Conservation (phyloP, 2,888 invertebrate species). For the Tetranychus truncatus region DNA sequence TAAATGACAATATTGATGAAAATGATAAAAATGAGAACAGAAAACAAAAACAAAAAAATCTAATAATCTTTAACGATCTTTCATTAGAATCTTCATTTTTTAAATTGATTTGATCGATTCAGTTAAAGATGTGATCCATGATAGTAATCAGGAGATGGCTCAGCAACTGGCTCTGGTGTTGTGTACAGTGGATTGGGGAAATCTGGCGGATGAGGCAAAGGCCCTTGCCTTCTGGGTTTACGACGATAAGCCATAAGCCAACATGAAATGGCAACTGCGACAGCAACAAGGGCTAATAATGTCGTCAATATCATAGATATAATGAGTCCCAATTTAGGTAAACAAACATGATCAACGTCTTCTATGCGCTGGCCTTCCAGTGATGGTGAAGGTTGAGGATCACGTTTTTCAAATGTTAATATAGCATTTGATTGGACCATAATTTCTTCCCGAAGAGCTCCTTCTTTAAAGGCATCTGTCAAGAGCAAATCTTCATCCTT, state of each 20-base stretch:
- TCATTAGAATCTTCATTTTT: background rate
- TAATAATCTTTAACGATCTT: too few species aligned
- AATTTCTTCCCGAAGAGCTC: slow-evolving; percentile 75
- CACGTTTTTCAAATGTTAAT: slow-evolving; percentile 55
- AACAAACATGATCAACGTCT: slow-evolving; percentile 59
- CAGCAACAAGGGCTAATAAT: slow-evolving; percentile 70
- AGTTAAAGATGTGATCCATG: background rate
- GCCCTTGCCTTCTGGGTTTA: slow-evolving; percentile 59
- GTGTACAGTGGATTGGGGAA: slow-evolving; percentile 84
- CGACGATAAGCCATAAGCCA: slow-evolving; percentile 85
- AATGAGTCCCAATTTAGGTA: slow-evolving; percentile 77
- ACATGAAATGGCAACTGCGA: slow-evolving; percentile 81
- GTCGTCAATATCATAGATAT: slow-evolving; percentile 80
- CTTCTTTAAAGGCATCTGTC: slow-evolving; percentile 44
- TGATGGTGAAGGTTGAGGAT: slow-evolving; percentile 42
- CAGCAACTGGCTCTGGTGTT: slow-evolving; percentile 56
- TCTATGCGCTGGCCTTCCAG: slow-evolving; percentile 45
- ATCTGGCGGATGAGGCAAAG: slow-evolving; percentile 80
- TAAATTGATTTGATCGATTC: background rate
- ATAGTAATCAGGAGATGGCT: slow-evolving; percentile 61
- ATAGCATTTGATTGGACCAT: slow-evolving; percentile 80
- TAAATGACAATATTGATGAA: background rate
- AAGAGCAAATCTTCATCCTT: slow-evolving; percentile 39
- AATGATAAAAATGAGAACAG: background rate
- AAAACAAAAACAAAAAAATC: background rate